Conservation (phyloP, 2,888 invertebrate species). For the Netelia virgata region DNA sequence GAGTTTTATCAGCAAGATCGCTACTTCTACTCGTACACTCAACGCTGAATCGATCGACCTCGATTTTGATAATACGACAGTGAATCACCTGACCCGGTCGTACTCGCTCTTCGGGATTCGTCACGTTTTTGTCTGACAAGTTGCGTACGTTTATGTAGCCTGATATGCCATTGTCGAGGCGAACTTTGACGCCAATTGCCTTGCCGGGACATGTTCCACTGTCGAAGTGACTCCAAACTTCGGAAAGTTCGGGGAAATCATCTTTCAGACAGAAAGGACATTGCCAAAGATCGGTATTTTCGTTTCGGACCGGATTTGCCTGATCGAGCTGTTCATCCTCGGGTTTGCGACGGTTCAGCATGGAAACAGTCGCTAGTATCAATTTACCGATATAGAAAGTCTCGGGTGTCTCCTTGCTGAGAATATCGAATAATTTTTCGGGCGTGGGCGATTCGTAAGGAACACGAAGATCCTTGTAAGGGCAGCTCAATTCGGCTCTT, state of each 20-base stretch:
- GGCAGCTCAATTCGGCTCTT: slow-evolving; percentile 95
- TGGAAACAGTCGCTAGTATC: slow-evolving; percentile 91
- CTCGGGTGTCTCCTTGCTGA: slow-evolving; percentile 97
- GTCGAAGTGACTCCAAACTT: slow-evolving; percentile 99
- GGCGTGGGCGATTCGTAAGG: slow-evolving; percentile 91
- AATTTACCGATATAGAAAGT: slow-evolving; percentile 95
- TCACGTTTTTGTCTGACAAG: slow-evolving; percentile 95
- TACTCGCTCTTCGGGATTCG: slow-evolving; percentile 96
- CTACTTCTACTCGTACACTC: slow-evolving; percentile 96
- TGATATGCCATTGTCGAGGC: slow-evolving; percentile 94
- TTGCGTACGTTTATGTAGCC: slow-evolving; percentile 97
- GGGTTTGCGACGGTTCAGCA: slow-evolving; percentile 93
- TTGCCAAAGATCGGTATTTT: slow-evolving; percentile 96
- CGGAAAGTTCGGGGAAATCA: slow-evolving; percentile 96
- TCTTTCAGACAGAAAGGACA: slow-evolving; percentile 98
- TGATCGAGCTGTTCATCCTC: slow-evolving; percentile 96
- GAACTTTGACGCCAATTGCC: slow-evolving; percentile 90
- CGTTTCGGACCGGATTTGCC: slow-evolving; percentile 96
- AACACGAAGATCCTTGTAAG: slow-evolving; percentile 94
- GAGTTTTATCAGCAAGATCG: slow-evolving; percentile 94
- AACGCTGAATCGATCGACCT: slow-evolving; percentile 95
- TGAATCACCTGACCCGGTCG: slow-evolving; percentile 92
- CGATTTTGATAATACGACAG: slow-evolving; percentile 95
- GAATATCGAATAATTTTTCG: slow-evolving; percentile 95
- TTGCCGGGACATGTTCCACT: slow-evolving; percentile 95